Evolutionary conservation across 2,888 invertebrate genomes (phyloP).

Genomic region (Priocnemis perturbator): DNA sequence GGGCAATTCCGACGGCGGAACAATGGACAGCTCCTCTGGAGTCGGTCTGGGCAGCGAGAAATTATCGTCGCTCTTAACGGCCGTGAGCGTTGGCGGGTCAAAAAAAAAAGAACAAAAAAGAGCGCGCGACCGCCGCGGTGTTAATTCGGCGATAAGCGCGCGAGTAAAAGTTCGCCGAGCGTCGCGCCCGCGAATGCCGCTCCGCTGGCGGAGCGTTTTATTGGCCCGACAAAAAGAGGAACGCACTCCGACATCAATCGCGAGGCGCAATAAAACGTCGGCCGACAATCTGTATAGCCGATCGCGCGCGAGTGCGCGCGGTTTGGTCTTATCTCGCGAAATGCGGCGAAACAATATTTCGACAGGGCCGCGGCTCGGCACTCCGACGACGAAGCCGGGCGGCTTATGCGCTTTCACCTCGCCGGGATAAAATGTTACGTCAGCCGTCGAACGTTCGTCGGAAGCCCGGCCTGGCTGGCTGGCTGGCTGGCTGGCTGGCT

Average conservation of each 20-base stretch:
- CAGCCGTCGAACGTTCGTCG: conserved; percentile 55
- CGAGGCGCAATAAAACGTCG: neutral
- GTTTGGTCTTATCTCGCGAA: no score
- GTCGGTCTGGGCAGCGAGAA: conserved; percentile 5
- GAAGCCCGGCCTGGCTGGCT: conserved; percentile 56
- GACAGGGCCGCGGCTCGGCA: no score
- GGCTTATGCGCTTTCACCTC: conserved; percentile 32
- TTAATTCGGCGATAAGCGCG: neutral
- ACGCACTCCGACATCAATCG: no score
- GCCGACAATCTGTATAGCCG: no score
- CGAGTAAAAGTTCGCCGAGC: no score
- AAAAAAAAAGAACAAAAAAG: no score
- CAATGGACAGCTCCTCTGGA: conserved; percentile 21
- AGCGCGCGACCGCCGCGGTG: neutral
- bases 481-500: no score
- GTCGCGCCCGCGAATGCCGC: no score
- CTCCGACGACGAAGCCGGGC: no score
- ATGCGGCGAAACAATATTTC: no score
- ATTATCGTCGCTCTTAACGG: conserved; percentile 8
- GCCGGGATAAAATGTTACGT: conserved; percentile 58
- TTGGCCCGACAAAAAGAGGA: neutral
- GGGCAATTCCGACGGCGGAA: conserved; percentile 20
- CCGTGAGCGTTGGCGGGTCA: neutral
- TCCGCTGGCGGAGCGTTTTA: conserved; percentile 7
- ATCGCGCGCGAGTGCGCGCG: no score